Conservation (phyloP, 1,140 invertebrate species). For the Anadara kagoshimensis region DNA sequence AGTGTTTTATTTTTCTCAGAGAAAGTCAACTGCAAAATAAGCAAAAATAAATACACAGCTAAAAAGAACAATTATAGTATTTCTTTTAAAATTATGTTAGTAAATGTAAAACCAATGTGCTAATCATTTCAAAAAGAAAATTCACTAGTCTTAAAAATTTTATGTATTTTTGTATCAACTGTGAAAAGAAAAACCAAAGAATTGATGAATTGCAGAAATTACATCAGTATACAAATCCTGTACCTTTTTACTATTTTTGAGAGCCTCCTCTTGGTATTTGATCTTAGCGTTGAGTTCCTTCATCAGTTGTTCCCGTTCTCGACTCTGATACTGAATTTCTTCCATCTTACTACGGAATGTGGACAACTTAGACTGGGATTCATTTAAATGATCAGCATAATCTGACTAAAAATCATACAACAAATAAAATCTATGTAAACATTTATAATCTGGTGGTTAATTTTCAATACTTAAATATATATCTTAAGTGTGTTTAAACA, state of each 20-base stretch:
- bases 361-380: slow-evolving; percentile 50
- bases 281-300: slow-evolving; percentile 34
- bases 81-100: no score
- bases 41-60: no score
- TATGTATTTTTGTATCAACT: no score
- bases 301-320: slow-evolving; percentile 45
- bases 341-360: slow-evolving; percentile 54
- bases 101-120: not conserved
- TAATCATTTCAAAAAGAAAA: not conserved
- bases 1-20: no score
- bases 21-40: no score
- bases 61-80: no score
- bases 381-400: slow-evolving; percentile 52
- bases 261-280: slow-evolving; percentile 32
- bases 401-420: slow-evolving; percentile 41
- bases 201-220: not conserved
- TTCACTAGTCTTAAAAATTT: no score
- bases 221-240: not conserved
- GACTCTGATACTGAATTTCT: slow-evolving; percentile 50
- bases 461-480: not conserved
- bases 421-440: not conserved
- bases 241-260: slow-evolving; percentile 49
- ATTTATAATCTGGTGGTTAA: no score
- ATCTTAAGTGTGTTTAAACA: not conserved
- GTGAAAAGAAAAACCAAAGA: not conserved